These are phyloP conservation scores for Rostratula benghalensis DNA, from an alignment of 2,113 vertebrate genomes.

Conservation along the genomic window DNA sequence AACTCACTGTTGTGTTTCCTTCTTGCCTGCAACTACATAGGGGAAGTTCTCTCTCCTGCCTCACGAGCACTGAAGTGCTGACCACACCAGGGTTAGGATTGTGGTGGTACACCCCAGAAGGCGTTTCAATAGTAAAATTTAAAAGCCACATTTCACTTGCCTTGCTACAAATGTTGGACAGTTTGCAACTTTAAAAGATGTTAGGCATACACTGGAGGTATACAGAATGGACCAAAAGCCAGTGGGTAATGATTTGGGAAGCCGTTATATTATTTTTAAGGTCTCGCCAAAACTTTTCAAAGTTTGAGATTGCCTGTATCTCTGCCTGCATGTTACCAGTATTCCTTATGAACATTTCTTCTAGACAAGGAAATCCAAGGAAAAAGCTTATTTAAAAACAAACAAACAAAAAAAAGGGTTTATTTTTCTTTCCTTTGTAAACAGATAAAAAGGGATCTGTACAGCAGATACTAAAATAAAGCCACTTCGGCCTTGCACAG, in stretches of 20 bases:
- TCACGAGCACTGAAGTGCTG: not conserved
- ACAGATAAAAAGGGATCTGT: not conserved
- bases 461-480: not conserved
- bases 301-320: not conserved
- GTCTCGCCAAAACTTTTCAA: not conserved
- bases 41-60: not conserved
- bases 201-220: not conserved
- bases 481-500: not conserved
- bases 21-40: not conserved
- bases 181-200: not conserved
- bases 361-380: not conserved
- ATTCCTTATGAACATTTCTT: not conserved
- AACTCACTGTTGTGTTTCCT: not conserved
- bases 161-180: not conserved
- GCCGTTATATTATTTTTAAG: not conserved
- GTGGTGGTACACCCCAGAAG: not conserved
- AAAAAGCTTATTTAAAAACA: not conserved
- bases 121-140: not conserved
- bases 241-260: not conserved
- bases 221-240: not conserved
- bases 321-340: not conserved
- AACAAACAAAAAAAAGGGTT: not conserved
- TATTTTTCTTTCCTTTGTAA: not conserved
- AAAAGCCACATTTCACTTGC: not conserved
- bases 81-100: not conserved